Base-by-base conservation (phyloP, 2,797 vertebrate species). In the Coregonus suidteri region DNA sequence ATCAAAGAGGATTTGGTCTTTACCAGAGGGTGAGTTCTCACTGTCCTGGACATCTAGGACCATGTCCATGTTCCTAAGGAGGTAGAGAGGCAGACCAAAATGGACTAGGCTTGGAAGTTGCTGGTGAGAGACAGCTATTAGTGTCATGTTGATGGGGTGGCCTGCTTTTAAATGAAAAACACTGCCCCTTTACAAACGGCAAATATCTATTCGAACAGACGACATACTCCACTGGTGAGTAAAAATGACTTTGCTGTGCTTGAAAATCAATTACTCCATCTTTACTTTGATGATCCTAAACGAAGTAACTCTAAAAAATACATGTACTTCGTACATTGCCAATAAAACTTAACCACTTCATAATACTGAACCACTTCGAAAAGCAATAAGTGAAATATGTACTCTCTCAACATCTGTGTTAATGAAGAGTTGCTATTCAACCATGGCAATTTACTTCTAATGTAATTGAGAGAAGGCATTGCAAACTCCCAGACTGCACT, bases 1-100 rank as follows among this genome's bases (percentile, higher is more conserved):
- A 84, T 91, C 76, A 87, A 87, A 85, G 81, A 84, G 77, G 79
- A 53, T 83, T 71, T 83, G 74, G 82, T 84, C 82, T 79, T 71
- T 35, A 52, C 84, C 53, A 75, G 54, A 79, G 80, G 75, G 65
- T 79, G 80, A 78, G 25, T 52, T 37, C 11, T 13, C 9, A 41
- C 37, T 20, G 69, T 9, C 37, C 9, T 64, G 59, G 20, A 1
- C 9, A 9, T 25, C 41, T 25, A 64, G 7, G 16, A 64, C 20
- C 59, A 64, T 25, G 9, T 4, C 20, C 59, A 30, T 30, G 59
- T 25, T 25, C 9, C 59, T 47, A 47, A 13, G 16, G 18, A 7
- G 9, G 59, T 64, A 64, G 25, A 67, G 31, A 6, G 31, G 47
- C 71, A 54, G 25, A 53, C 4, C 20, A 30, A 72, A 53, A 52